Evolutionary conservation across 2,888 invertebrate species (phyloP), one percentile per base, ranked within the genome.

Genomic region (Drosophila setosimentum): DNA sequence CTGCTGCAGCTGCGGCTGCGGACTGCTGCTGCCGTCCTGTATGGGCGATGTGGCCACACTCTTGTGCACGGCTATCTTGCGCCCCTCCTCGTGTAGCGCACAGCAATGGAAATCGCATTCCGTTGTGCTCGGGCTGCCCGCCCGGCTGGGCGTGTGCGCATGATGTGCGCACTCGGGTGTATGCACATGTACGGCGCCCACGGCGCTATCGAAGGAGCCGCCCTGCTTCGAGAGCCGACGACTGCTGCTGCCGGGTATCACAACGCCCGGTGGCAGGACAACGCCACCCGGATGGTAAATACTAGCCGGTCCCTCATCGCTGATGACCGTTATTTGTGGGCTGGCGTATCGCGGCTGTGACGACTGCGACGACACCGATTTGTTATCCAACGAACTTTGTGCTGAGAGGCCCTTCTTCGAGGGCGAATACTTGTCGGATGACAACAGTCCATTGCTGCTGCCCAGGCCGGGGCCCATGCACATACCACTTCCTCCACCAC

Each of bases 81-180:
- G 95, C 11, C 98, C 97, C 93, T 97, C 98, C 93, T 98, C 98
- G 95, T 98, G 98, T 89, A 98, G 94, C 79, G 98, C 97, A 94
- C 98, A 98, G 94, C 98, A 98, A 93, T 98, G 98, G 94, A 98
- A 98, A 94, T 98, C 98, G 94, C 98, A 98, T 94, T 98, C 97
- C 91, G 95, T 94, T 91, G 95, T 93, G 93, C 93, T 94, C 88
- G 94, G 96, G 89, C 95, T 95, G 63, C 96, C 96, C 78, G 95
- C 95, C 51, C 95, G 94, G 81, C 94, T 95, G 91, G 96, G 95
- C 93, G 95, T 95, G 93, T 96, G 97, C 86, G 94, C 95, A 93
- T 94, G 95, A 90, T 95, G 94, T 69, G 96, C 95, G 93, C 96
- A 97, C 94, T 96, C 97, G 76, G 97, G 95, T 92, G 97, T 97